A percentile compares a stretch with the other conserved stretches of the same genome.
Conservation (phyloP, 2,797 vertebrate species). For the Spinus pinus region DNA sequence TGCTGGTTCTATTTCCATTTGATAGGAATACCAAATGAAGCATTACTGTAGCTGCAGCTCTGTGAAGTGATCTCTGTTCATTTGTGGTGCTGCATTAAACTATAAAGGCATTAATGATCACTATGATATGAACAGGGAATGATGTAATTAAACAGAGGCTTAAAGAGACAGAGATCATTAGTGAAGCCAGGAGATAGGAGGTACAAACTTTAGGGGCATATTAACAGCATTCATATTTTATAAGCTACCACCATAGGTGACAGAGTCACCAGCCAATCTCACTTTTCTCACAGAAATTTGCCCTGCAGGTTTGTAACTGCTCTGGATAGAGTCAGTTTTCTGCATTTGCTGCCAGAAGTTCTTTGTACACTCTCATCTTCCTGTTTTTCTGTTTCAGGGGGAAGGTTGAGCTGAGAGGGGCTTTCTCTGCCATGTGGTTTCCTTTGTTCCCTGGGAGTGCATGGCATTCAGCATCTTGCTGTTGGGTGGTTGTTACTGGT, state of each 20-base stretch:
- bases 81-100: constrained; percentile 30
- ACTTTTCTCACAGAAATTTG: background rate
- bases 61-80: background rate
- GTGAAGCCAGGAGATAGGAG: background rate
- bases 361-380: background rate
- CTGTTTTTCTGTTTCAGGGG: background rate
- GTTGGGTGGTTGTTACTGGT: background rate
- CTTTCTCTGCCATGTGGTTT: background rate
- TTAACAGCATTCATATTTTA: background rate
- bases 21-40: background rate
- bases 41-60: background rate
- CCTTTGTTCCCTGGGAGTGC: fast-evolving
- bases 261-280: background rate
- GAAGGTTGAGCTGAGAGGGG: background rate
- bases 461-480: background rate
- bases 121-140: background rate
- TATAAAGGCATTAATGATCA: constrained; percentile 12
- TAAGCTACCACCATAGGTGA: background rate
- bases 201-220: background rate
- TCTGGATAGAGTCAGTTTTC: background rate
- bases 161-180: constrained; percentile 16
- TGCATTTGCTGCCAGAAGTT: background rate
- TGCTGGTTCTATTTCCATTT: background rate
- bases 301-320: fast-evolving
- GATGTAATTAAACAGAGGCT: background rate